Evolutionary conservation across 2,888 invertebrate species (phyloP).

Genomic region (Silvanus unidentatus): DNA sequence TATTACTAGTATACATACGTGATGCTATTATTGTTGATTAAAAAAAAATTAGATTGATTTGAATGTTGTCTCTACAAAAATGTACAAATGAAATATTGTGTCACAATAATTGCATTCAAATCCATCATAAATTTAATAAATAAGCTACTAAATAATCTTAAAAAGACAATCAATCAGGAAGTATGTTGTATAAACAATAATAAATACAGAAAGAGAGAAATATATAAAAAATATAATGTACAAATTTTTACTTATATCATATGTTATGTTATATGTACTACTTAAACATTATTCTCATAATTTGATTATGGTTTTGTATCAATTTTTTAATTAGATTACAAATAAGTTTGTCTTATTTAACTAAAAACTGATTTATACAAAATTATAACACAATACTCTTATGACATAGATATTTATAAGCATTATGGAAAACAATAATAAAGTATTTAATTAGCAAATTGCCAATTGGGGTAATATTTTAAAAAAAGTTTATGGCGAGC

Average conservation of each 20-base stretch:
- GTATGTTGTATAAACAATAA: slow-evolving; percentile 35
- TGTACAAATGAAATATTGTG: neutral
- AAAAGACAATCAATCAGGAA: slow-evolving; percentile 19
- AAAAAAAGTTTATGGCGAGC: slow-evolving; percentile 1
- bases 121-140: slow-evolving; percentile 15
- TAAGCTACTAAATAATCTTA: slow-evolving; percentile 27
- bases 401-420: no score
- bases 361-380: no score
- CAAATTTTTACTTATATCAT: slow-evolving; percentile 30
- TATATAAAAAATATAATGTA: slow-evolving; percentile 43
- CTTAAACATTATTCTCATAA: slow-evolving; percentile 29
- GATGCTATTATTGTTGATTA: slow-evolving; percentile 21
- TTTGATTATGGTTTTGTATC: slow-evolving; percentile 22
- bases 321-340: slow-evolving; percentile 3
- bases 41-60: slow-evolving; percentile 10
- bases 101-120: slow-evolving; percentile 3
- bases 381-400: no score
- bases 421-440: no score
- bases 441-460: no score
- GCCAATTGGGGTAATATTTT: no score
- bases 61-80: slow-evolving; percentile 6
- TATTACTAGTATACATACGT: slow-evolving; percentile 17
- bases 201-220: slow-evolving; percentile 33
- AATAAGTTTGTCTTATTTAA: no score
- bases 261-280: slow-evolving; percentile 22